These are phyloP conservation scores for Orchestes rusci DNA, from an alignment of 2,888 invertebrate species.

Conservation along the genomic window DNA sequence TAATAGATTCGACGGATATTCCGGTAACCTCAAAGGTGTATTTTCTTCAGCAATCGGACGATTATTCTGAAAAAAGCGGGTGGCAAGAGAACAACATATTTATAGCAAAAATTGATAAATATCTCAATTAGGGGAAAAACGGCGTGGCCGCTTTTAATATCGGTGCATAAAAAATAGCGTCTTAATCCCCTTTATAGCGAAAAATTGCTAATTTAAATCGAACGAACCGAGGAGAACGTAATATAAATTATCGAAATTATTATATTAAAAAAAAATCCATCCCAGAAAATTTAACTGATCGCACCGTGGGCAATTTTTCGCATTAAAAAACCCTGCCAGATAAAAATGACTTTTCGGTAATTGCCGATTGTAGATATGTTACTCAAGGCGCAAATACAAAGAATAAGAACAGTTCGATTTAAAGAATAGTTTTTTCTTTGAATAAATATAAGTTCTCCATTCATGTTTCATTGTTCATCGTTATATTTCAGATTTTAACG, in stretches of 20 bases:
- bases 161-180: constrained; percentile 38
- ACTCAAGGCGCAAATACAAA: background rate
- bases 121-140: constrained; percentile 35
- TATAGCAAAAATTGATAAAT: constrained; percentile 37
- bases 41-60: no score
- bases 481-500: no score
- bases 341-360: constrained; percentile 12
- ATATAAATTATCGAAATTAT: constrained; percentile 58
- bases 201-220: constrained; percentile 44
- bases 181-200: constrained; percentile 44
- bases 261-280: constrained; percentile 70
- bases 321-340: constrained; percentile 13
- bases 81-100: constrained; percentile 16
- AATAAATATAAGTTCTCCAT: background rate
- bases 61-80: no score
- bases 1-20: no score
- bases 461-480: no score
- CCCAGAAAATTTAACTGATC: constrained; percentile 53
- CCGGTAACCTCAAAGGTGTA: no score
- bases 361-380: constrained; percentile 16
- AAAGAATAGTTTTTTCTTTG: background rate
- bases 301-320: constrained; percentile 25
- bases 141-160: constrained; percentile 33
- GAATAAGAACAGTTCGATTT: background rate
- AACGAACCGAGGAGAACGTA: constrained; percentile 21